These are phyloP conservation scores for Meteorus cinctellus DNA, from an alignment of 2,888 invertebrate genomes.

Conservation along the genomic window DNA sequence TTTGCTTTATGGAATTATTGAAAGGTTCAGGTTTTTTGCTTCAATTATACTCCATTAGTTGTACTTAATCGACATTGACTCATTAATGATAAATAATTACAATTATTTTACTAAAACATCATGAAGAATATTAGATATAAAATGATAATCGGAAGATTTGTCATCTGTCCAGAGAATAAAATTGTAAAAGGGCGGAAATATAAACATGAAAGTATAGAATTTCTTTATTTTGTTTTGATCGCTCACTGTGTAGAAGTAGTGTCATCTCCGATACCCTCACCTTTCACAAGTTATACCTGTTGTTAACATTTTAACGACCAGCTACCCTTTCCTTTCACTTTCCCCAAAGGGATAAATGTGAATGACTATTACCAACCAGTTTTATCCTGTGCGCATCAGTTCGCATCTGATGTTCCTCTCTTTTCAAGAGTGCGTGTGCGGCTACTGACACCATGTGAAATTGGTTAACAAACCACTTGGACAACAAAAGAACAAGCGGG, in stretches of 20 bases:
- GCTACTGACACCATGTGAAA: constrained; percentile 24
- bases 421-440: background rate
- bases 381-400: background rate
- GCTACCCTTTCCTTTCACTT: background rate
- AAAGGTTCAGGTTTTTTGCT: too few species aligned
- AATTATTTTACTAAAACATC: too few species aligned
- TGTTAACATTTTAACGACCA: background rate
- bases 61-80: too few species aligned
- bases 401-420: background rate
- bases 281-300: background rate
- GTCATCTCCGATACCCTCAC: background rate
- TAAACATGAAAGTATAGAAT: background rate
- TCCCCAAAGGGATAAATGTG: constrained; percentile 3
- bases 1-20: too few species aligned
- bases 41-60: too few species aligned
- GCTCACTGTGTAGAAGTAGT: background rate
- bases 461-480: constrained; percentile 39
- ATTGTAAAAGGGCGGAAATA: background rate
- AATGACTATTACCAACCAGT: constrained; percentile 7
- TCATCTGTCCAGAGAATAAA: background rate
- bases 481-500: constrained; percentile 12
- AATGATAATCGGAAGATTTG: background rate
- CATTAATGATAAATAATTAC: too few species aligned
- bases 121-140: too few species aligned
- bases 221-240: background rate